Conservation (phyloP, 1,140 invertebrate genomes). For the Bombus waltoni region DNA sequence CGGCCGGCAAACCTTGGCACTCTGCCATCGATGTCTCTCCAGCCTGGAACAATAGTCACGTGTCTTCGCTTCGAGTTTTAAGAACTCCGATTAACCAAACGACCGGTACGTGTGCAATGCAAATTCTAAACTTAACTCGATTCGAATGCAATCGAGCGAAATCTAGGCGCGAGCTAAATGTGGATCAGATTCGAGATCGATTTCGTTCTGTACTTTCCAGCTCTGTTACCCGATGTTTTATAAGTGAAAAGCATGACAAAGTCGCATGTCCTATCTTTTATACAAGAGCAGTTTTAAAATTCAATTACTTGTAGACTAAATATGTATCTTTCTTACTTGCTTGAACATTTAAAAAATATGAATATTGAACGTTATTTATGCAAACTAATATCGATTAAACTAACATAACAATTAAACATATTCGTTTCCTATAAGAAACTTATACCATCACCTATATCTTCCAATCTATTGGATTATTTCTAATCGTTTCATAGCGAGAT, state of each 20-base stretch:
- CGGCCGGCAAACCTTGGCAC: slow-evolving; percentile 87
- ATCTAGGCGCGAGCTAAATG: not conserved
- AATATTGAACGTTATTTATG: too few species aligned
- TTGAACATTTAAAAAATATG: too few species aligned
- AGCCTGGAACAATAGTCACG: slow-evolving; percentile 83
- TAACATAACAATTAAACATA: too few species aligned
- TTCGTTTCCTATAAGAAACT: too few species aligned
- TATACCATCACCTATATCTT: too few species aligned
- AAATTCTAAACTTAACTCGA: not conserved
- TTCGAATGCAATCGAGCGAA: not conserved
- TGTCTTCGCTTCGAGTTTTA: not conserved
- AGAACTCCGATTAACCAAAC: not conserved
- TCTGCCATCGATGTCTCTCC: slow-evolving; percentile 90
- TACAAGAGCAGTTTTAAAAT: not conserved
- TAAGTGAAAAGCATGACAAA: not conserved
- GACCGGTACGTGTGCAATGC: not conserved
- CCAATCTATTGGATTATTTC: too few species aligned
- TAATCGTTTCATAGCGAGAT: too few species aligned
- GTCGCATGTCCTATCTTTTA: not conserved
- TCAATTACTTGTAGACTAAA: not conserved
- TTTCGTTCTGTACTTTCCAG: not conserved
- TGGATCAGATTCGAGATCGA: not conserved
- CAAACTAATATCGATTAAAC: too few species aligned
- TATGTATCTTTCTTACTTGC: not conserved
- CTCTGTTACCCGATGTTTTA: not conserved